Evolutionary conservation across 2,113 vertebrate species (phyloP).

Genomic region (Cephalopterus ornatus): DNA sequence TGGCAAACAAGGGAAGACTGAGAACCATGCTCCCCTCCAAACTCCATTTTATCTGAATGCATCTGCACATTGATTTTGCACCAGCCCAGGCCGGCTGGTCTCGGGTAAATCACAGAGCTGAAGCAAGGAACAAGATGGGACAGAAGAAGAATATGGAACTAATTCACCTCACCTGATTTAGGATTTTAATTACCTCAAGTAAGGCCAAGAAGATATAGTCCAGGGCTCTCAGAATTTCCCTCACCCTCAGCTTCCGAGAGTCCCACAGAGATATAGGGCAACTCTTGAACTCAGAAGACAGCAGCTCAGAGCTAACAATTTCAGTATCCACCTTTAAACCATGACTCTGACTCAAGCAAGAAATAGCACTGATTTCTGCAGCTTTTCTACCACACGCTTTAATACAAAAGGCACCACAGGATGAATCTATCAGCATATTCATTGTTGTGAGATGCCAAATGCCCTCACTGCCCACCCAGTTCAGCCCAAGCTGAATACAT

Average conservation of each 20-base stretch:
- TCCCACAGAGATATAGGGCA: fast-evolving
- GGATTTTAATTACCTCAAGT: not conserved
- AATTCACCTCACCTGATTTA: not conserved
- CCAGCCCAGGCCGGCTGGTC: not conserved
- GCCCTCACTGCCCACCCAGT: not conserved
- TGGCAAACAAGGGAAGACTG: not conserved
- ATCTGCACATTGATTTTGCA: not conserved
- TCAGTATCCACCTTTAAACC: not conserved
- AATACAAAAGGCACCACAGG: not conserved
- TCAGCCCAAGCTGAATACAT: not conserved
- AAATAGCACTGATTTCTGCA: not conserved
- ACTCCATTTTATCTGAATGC: not conserved
- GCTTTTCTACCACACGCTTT: not conserved
- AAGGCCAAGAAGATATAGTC: not conserved
- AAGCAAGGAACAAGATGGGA: not conserved
- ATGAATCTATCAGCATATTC: not conserved
- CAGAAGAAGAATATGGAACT: not conserved
- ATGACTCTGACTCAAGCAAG: not conserved
- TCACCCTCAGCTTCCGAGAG: not conserved
- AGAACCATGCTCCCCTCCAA: not conserved
- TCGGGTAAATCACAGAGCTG: not conserved
- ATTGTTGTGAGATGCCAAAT: not conserved
- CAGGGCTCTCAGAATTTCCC: not conserved
- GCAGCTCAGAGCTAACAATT: not conserved
- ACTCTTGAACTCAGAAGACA: not conserved